These are phyloP conservation scores for Lacerta viridis DNA, from an alignment of 2,797 vertebrate genomes.

Conservation along the genomic window DNA sequence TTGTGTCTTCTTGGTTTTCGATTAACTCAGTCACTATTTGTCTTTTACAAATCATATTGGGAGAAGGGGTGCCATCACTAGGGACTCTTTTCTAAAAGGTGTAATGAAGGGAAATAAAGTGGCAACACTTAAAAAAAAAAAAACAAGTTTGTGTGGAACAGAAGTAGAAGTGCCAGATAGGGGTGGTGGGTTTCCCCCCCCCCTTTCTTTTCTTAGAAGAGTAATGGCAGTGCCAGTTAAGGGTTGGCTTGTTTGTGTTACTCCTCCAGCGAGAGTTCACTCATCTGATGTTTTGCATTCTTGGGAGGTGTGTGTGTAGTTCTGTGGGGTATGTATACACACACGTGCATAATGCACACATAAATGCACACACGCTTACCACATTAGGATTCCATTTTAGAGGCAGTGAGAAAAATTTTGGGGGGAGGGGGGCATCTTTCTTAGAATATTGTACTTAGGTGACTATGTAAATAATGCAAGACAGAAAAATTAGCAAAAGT, in stretches of 20 bases:
- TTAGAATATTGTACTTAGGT: conserved; percentile 70
- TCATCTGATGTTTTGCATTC: conserved; percentile 72
- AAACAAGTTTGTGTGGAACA: conserved; percentile 82
- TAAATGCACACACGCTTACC: not conserved
- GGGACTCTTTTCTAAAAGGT: conserved; percentile 82
- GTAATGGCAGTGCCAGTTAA: conserved; percentile 76
- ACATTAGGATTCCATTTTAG: conserved; percentile 74
- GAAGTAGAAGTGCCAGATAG: conserved; percentile 84
- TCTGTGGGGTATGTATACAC: not conserved
- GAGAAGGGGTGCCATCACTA: conserved; percentile 82
- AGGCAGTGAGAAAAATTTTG: conserved; percentile 17
- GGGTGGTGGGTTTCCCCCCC: conserved; percentile 44
- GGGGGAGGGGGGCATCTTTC: conserved; percentile 48
- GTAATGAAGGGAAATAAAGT: conserved; percentile 83
- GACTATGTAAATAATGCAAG: conserved; percentile 72
- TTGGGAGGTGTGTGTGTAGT: conserved; percentile 54
- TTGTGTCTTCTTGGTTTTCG: conserved; percentile 68
- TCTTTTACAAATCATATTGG: conserved; percentile 85
- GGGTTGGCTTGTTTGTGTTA: conserved; percentile 81
- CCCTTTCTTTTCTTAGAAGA: conserved; percentile 71
- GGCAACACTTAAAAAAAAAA: conserved; percentile 75
- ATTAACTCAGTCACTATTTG: conserved; percentile 81
- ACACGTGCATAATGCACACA: not conserved
- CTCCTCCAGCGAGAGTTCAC: conserved; percentile 77
- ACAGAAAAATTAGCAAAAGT: conserved; percentile 51